Evolutionary conservation across 2,797 vertebrate species (phyloP).

Genomic region (Bovichtus variegatus): DNA sequence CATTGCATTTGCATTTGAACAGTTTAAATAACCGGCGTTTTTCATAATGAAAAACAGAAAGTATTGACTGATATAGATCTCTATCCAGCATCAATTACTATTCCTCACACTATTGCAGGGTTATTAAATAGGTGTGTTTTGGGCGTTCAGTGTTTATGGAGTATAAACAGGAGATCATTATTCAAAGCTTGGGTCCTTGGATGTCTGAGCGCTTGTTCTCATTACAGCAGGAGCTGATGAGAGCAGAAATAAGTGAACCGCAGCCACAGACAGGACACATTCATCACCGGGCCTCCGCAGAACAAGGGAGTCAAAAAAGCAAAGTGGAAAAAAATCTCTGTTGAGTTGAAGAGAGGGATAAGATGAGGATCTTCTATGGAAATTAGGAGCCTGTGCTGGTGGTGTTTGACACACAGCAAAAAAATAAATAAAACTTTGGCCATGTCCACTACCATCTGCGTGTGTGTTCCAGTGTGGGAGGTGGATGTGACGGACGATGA

Average conservation of each 20-base stretch:
- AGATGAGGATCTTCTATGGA: not conserved
- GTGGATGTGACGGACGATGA: slow-evolving; percentile 34
- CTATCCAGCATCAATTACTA: slow-evolving; percentile 1
- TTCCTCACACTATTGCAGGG: not conserved
- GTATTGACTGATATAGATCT: not conserved
- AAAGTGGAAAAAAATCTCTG: not conserved
- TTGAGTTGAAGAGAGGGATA: slow-evolving; percentile 30
- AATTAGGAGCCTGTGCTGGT: slow-evolving; percentile 7
- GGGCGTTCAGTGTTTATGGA: slow-evolving; percentile 39
- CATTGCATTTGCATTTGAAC: slow-evolving; percentile 1
- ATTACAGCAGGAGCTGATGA: slow-evolving; percentile 62
- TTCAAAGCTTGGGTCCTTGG: slow-evolving; percentile 47
- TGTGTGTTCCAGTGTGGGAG: slow-evolving; percentile 37
- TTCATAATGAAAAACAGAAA: not conserved
- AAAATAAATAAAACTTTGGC: slow-evolving; percentile 5
- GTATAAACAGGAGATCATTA: slow-evolving; percentile 49
- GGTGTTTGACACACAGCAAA: slow-evolving; percentile 28
- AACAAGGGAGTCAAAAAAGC: not conserved
- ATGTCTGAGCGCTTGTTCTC: slow-evolving; percentile 48
- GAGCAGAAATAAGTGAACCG: slow-evolving; percentile 56
- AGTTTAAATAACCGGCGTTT: slow-evolving; percentile 8
- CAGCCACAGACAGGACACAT: slow-evolving; percentile 49
- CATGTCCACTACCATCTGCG: slow-evolving; percentile 34
- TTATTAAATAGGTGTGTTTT: slow-evolving; percentile 8
- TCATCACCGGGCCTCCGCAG: slow-evolving; percentile 37